These are phyloP conservation scores for Enchytraeus crypticus DNA, from an alignment of 2,888 invertebrate genomes.

Conservation along the genomic window DNA sequence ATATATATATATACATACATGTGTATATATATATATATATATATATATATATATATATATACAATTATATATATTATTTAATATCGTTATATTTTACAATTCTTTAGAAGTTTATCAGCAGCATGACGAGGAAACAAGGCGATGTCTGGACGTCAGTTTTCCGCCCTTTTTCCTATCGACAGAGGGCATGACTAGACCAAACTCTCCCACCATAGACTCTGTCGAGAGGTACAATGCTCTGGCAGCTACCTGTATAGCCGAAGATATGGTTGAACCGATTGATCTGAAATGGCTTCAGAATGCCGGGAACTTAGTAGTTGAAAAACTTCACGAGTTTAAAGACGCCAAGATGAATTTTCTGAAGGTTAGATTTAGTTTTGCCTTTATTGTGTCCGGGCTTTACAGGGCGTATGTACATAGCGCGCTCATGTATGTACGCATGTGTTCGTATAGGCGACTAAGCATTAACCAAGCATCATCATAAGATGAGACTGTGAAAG, in stretches of 20 bases:
- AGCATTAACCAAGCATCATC: too few relatives aligned
- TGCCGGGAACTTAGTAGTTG: conserved; percentile 37
- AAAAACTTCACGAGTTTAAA: conserved; percentile 28
- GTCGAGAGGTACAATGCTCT: conserved; percentile 37
- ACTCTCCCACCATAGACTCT: conserved; percentile 30
- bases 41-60: too few relatives aligned
- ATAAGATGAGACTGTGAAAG: too few relatives aligned
- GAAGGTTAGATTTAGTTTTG: conserved; percentile 28
- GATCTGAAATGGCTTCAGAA: conserved; percentile 33
- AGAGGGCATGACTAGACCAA: conserved; percentile 42
- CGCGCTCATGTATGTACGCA: too few relatives aligned
- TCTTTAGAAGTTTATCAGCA: not conserved
- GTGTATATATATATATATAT: too few relatives aligned
- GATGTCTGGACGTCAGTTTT: conserved; percentile 38
- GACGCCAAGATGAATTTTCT: conserved; percentile 34
- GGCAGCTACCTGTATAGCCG: conserved; percentile 38
- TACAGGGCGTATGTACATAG: too few relatives aligned
- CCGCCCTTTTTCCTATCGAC: conserved; percentile 45
- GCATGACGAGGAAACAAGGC: conserved; percentile 19
- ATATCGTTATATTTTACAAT: too few relatives aligned
- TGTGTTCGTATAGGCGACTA: too few relatives aligned
- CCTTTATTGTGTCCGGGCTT: not conserved
- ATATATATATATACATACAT: too few relatives aligned
- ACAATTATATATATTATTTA: too few relatives aligned
- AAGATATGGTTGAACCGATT: conserved; percentile 40